phyloP scores from a whole-genome alignment of 2,797 vertebrate species.

The Labroides dimidiatus region DNA sequence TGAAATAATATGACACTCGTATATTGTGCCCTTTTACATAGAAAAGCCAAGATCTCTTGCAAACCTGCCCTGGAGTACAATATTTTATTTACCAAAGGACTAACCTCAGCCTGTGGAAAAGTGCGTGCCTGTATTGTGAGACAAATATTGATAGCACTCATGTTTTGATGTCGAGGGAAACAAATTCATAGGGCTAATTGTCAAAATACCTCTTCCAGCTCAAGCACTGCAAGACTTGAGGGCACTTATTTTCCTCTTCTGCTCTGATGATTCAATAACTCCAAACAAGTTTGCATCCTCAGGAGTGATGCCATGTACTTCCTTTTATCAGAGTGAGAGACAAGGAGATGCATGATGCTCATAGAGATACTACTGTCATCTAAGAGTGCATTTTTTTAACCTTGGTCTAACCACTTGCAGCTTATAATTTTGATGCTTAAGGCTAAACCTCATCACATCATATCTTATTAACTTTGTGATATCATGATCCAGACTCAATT shows the following conservation, averaged over 20 bases:
- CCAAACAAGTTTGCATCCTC: conserved; percentile 78
- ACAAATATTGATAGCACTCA: conserved; percentile 74
- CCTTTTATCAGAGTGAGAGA: conserved; percentile 86
- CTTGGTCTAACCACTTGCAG: conserved; percentile 20
- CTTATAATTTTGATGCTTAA: conserved; percentile 18
- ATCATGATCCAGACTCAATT: conserved; percentile 8
- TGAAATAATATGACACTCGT: neutral
- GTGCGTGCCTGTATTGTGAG: conserved; percentile 53
- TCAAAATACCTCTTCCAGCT: conserved; percentile 77
- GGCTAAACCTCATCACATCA: conserved; percentile 25
- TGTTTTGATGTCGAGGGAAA: conserved; percentile 72
- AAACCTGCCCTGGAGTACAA: conserved; percentile 16
- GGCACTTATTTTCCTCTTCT: conserved; percentile 82
- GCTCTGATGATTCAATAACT: conserved; percentile 80
- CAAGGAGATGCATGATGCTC: conserved; percentile 43
- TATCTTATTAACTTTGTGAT: conserved; percentile 10
- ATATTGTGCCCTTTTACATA: neutral
- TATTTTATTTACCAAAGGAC: conserved; percentile 40
- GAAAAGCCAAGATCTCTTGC: conserved; percentile 11
- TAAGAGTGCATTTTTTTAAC: conserved; percentile 40
- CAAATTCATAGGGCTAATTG: conserved; percentile 80
- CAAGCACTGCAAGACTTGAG: conserved; percentile 76
- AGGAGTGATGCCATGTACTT: conserved; percentile 74
- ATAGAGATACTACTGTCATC: conserved; percentile 37
- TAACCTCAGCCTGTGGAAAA: conserved; percentile 33